Conservation (phyloP, 2,888 invertebrate species). For the Sycophila texana region DNA sequence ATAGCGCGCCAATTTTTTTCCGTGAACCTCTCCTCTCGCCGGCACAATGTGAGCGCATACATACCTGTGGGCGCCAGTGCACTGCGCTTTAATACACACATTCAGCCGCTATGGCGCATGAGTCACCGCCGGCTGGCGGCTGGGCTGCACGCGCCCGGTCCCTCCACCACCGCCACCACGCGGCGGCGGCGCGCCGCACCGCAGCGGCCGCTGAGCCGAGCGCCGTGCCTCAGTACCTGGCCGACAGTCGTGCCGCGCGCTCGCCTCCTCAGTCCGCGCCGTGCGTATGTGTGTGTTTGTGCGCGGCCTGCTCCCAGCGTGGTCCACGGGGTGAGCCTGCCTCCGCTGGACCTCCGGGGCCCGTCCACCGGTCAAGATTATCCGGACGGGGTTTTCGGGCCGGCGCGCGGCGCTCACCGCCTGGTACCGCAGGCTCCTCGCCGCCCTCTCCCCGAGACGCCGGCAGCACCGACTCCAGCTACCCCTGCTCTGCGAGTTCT, state of each 20-base stretch:
- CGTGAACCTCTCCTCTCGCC: background rate
- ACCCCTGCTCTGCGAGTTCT: constrained; percentile 50
- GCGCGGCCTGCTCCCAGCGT: background rate
- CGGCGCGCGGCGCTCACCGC: constrained; percentile 1
- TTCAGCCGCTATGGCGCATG: too few relatives aligned
- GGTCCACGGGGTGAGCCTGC: background rate
- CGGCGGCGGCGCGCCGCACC: constrained; percentile 18
- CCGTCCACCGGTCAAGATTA: background rate
- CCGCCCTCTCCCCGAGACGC: background rate
- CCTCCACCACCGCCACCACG: constrained; percentile 10
- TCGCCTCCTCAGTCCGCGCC: background rate
- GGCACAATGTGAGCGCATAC: too few relatives aligned
- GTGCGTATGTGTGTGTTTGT: background rate
- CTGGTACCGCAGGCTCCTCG: constrained; percentile 43
- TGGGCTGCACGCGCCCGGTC: background rate
- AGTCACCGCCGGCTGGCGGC: background rate
- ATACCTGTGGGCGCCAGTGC: too few relatives aligned
- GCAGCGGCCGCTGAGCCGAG: background rate
- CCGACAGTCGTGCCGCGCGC: constrained; percentile 28
- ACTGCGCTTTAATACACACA: background rate
- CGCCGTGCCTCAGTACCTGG: constrained; percentile 47
- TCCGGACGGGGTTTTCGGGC: background rate
- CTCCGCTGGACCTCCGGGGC: background rate
- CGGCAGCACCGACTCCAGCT: constrained; percentile 18
- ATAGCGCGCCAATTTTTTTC: background rate